Percentiles rank a stretch among this genome's conserved stretches.
Evolutionary conservation across 1,140 invertebrate genomes (phyloP).

Genomic region (Portunus trituberculatus): DNA sequence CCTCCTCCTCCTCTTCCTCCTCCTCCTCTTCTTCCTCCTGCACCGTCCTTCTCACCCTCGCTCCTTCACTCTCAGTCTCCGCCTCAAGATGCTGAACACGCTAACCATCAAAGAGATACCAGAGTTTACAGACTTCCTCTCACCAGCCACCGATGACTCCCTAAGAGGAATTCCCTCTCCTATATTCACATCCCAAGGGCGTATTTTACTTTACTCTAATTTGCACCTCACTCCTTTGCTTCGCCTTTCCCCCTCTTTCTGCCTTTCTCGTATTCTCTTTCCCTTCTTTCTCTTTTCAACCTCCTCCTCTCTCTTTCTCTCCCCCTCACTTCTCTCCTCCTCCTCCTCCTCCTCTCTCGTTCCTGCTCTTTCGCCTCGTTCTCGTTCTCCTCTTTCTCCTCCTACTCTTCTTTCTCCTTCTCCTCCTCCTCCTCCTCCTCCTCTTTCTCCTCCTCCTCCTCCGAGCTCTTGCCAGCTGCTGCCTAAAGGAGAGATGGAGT

Average conservation of each 20-base stretch:
- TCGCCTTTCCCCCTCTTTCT: neutral
- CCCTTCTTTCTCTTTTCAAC: neutral
- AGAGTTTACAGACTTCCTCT: neutral
- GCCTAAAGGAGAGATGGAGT: neutral
- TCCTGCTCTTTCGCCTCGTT: neutral
- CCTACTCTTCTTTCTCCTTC: neutral
- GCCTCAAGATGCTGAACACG: neutral
- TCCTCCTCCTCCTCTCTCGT: neutral
- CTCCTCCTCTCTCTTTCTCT: neutral
- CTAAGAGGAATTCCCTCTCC: too few species aligned
- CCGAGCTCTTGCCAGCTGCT: neutral
- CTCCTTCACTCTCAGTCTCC: neutral
- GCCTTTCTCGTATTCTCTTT: neutral
- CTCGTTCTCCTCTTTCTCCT: neutral
- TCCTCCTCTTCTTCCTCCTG: neutral
- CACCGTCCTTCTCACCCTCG: constrained; percentile 23
- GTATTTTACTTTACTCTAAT: too few species aligned
- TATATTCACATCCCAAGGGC: neutral
- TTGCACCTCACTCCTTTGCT: too few species aligned
- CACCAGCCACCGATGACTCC: neutral
- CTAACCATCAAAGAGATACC: neutral
- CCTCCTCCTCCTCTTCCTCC: neutral
- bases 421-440: neutral
- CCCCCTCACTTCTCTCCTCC: neutral
- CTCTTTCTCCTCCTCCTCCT: neutral